Evolutionary conservation across 1,140 invertebrate species (phyloP).

Genomic region (Pollicipes pollicipes): DNA sequence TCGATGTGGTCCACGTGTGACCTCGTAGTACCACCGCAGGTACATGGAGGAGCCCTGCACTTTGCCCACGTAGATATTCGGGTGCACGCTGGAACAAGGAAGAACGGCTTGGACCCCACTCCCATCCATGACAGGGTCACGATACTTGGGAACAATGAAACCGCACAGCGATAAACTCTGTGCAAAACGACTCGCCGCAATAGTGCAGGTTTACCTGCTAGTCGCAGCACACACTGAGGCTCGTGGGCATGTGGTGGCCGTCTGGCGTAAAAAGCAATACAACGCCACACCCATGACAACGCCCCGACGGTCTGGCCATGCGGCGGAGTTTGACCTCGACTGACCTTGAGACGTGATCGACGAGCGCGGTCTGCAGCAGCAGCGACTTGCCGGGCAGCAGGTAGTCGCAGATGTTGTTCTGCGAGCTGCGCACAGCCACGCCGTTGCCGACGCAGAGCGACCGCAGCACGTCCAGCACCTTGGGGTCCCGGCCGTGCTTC

Average conservation of each 20-base stretch:
- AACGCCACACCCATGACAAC: too few relatives aligned
- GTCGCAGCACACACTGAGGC: too few relatives aligned
- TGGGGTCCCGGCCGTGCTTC: conserved; percentile 96
- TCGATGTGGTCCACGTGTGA: conserved; percentile 95
- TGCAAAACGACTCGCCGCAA: too few relatives aligned
- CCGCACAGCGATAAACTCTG: too few relatives aligned
- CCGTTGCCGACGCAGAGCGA: conserved; percentile 98
- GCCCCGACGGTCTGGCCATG: too few relatives aligned
- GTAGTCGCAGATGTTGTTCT: conserved; percentile 98
- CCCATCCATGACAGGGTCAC: too few relatives aligned
- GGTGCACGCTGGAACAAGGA: conserved; percentile 52
- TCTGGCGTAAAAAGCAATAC: too few relatives aligned
- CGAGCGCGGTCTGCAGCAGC: conserved; percentile 82
- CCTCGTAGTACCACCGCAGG: conserved; percentile 98
- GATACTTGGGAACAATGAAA: too few relatives aligned
- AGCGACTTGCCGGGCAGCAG: conserved; percentile 94
- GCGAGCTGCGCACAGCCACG: conserved; percentile 91
- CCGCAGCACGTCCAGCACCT: conserved; percentile 94
- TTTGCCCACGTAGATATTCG: conserved; percentile 94
- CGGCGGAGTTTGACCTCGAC: neutral
- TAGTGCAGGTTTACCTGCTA: too few relatives aligned
- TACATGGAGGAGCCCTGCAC: conserved; percentile 95
- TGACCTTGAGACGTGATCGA: conserved; percentile 87
- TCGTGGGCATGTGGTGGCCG: too few relatives aligned
- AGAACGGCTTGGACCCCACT: too few relatives aligned